Conservation (phyloP, 1,140 invertebrate genomes). For the Plodia interpunctella region DNA sequence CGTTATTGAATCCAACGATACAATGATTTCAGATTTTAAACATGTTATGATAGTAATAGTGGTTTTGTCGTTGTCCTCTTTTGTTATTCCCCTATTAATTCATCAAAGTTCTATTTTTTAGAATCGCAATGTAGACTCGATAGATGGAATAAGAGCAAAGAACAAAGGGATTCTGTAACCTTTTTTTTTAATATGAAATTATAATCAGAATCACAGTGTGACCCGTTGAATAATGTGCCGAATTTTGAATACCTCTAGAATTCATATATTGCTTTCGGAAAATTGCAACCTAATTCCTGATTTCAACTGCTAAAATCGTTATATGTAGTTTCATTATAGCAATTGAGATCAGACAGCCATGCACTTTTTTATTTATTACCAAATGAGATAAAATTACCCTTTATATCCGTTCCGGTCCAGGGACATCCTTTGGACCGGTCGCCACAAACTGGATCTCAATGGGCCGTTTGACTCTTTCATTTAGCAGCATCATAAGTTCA, state of each 20-base stretch:
- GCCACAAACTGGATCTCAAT: conserved; percentile 16
- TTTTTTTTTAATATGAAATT: no score
- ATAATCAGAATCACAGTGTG: no score
- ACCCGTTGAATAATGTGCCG: neutral
- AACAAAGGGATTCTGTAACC: no score
- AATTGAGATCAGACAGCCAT: neutral
- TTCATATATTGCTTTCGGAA: no score
- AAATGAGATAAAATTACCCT: neutral
- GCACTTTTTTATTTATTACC: neutral
- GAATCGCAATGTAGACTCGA: no score
- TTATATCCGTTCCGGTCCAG: conserved; percentile 15
- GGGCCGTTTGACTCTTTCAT: conserved; percentile 12
- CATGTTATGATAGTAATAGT: no score
- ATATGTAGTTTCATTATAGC: neutral
- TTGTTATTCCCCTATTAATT: no score
- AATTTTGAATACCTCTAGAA: neutral
- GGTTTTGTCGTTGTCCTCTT: no score
- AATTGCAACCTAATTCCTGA: neutral
- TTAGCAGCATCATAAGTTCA: conserved; percentile 18
- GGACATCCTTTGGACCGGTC: conserved; percentile 28
- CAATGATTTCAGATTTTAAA: no score
- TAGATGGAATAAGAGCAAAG: no score
- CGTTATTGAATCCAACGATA: no score
- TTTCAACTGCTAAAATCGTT: neutral
- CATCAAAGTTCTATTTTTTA: no score